Evolutionary conservation across 2,888 invertebrate species (phyloP), one percentile per base, ranked within the genome.

Genomic region (Drosophila neotestacea): DNA sequence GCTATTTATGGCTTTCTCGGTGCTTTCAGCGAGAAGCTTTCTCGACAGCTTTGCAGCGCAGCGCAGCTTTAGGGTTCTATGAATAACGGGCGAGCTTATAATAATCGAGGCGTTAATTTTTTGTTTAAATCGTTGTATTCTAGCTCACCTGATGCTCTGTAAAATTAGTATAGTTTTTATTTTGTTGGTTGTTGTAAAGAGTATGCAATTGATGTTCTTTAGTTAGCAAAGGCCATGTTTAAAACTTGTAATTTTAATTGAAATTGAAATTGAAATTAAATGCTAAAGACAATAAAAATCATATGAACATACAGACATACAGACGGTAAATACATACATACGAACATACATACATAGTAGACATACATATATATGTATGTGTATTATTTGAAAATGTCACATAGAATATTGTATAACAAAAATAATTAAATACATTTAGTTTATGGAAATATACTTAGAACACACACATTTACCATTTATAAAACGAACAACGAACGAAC

Each of bases 401-500:
- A 76, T 73, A 62, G 48, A 78, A 11, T 69, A 67, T 76, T 47
- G 46, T 36, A 38, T 30, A 56, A 56, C 64, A 52, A 67, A 77
- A 77, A 81, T 66, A 72, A 82, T 70, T 42, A 70, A 42, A 72
- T 79, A 88, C 80, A 85, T 77, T 81, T 85, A 89, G 79, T 71
- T 77, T 79, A 72, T 75, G 51, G 60, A 77, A 80, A 73, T 75
- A 56, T 56, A 81, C 64, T 64, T 64, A 64, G 77, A 79, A 87
- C 80, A 81, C 81, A 86, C 79, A 90, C 88, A 89, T 86, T 84
- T 86, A 85, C 75, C 85, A 85, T 85, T 84, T 81, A 89, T 81
- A 86, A 89, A 89, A 90, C 85, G 84, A 90, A 87, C 82, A 88
- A 85, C 83, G 85, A 85, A 88, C 85, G 85, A 85, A 85, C 85